Percentiles rank a stretch among this genome's conserved stretches.
Evolutionary conservation across 2,113 vertebrate genomes (phyloP).

Genomic region (Amblyopsis rosae): DNA sequence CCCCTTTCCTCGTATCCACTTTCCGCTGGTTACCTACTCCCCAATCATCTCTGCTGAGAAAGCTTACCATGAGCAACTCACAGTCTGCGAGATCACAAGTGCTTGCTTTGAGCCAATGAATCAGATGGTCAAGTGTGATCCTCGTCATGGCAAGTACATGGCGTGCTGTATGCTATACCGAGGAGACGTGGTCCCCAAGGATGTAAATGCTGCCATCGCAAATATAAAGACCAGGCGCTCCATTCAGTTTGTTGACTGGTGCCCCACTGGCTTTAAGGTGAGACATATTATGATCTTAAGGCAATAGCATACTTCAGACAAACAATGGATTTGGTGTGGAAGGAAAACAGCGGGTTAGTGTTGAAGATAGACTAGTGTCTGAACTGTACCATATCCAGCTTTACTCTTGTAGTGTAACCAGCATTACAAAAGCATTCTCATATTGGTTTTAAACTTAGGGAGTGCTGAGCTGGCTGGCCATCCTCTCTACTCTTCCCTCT

Average conservation of each 20-base stretch:
- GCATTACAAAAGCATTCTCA: too few species aligned
- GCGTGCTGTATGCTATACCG: conserved; percentile 86
- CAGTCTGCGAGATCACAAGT: conserved; percentile 82
- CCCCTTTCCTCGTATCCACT: conserved; percentile 87
- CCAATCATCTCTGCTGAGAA: conserved; percentile 87
- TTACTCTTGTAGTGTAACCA: too few species aligned
- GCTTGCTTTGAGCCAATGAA: conserved; percentile 86
- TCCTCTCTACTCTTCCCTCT: too few species aligned
- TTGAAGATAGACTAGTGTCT: too few species aligned
- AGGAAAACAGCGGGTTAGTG: too few species aligned
- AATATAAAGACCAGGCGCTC: conserved; percentile 84
- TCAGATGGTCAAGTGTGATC: conserved; percentile 90
- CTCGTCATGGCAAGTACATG: conserved; percentile 85
- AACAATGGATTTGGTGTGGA: too few species aligned
- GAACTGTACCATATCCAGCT: too few species aligned
- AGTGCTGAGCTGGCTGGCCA: too few species aligned
- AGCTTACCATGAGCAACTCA: conserved; percentile 85
- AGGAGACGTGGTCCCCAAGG: conserved; percentile 85
- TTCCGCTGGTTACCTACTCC: conserved; percentile 83
- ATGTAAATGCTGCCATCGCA: conserved; percentile 83
- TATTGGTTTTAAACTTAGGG: too few species aligned
- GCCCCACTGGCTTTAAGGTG: conserved; percentile 88
- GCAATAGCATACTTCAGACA: too few species aligned
- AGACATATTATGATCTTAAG: conserved; percentile 10
- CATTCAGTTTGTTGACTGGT: conserved; percentile 89